Conservation (phyloP, 2,797 vertebrate species). For the Nasua narica region DNA sequence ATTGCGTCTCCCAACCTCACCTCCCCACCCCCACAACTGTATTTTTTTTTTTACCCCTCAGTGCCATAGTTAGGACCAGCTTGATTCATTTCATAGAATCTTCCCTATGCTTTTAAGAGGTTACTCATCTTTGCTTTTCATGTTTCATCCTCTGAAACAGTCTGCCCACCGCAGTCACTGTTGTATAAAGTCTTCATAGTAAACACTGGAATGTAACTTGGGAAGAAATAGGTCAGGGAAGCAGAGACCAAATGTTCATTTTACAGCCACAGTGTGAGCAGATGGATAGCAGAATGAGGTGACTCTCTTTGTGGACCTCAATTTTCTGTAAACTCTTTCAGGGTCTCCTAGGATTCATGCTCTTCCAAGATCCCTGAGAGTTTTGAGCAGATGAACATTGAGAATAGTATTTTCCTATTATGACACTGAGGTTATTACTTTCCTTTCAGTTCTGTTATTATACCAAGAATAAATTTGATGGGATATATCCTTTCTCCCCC, state of each 20-base stretch:
- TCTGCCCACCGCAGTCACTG: neutral
- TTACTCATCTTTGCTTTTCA: neutral
- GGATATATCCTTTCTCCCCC: neutral
- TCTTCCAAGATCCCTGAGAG: neutral
- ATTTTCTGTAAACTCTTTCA: conserved; percentile 15
- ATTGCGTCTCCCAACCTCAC: conserved; percentile 24
- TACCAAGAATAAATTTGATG: neutral
- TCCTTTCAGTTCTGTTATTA: neutral
- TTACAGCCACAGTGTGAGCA: conserved; percentile 44
- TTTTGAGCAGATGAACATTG: neutral
- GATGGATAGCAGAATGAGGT: conserved; percentile 49
- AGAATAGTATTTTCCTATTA: neutral
- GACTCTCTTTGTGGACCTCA: neutral
- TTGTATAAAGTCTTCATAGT: neutral
- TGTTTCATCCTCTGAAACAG: conserved; percentile 14
- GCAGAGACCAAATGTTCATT: conserved; percentile 66
- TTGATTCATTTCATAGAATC: conserved; percentile 21
- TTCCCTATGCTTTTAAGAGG: neutral
- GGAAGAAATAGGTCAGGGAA: conserved; percentile 65
- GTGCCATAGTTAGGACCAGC: neutral
- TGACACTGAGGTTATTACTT: neutral
- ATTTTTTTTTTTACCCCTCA: neutral
- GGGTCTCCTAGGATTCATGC: neutral
- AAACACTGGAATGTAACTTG: conserved; percentile 34
- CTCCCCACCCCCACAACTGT: neutral